Evolutionary conservation across 1,140 invertebrate genomes (phyloP).

Genomic region (Meteorus sp.): DNA sequence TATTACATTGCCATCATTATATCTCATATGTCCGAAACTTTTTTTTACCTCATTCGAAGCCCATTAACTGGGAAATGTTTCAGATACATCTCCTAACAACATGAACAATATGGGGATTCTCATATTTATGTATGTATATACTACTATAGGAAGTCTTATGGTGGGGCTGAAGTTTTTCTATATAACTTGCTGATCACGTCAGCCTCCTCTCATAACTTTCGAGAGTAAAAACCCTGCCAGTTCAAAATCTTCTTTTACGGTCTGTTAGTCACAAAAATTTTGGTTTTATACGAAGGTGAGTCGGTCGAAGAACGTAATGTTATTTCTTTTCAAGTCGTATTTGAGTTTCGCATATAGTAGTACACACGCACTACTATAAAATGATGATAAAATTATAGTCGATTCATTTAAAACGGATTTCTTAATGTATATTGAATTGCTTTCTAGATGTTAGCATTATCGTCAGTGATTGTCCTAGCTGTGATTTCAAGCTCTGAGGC

Average conservation of each 20-base stretch:
- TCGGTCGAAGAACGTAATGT: not conserved
- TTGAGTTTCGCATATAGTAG: no score
- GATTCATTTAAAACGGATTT: not conserved
- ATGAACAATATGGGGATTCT: constrained; percentile 6
- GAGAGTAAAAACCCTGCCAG: no score
- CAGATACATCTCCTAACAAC: no score
- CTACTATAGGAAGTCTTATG: not conserved
- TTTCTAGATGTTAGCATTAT: constrained; percentile 51
- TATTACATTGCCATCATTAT: no score
- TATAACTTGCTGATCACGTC: constrained; percentile 19
- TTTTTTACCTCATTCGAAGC: no score
- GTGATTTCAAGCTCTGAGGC: constrained; percentile 44
- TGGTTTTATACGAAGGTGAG: constrained; percentile 1
- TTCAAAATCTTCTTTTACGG: not conserved
- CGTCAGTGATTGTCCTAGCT: constrained; percentile 44
- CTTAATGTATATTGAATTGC: constrained; percentile 13
- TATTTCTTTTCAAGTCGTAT: no score
- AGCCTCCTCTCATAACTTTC: constrained; percentile 17
- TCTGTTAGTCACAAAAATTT: not conserved
- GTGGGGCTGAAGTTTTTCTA: constrained; percentile 10
- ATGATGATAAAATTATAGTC: no score
- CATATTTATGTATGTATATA: no score
- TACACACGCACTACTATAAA: no score
- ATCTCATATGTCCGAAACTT: no score
- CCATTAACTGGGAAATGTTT: no score